These are phyloP conservation scores for Lamellibrachia columna DNA, from an alignment of 2,888 invertebrate species.

Conservation along the genomic window DNA sequence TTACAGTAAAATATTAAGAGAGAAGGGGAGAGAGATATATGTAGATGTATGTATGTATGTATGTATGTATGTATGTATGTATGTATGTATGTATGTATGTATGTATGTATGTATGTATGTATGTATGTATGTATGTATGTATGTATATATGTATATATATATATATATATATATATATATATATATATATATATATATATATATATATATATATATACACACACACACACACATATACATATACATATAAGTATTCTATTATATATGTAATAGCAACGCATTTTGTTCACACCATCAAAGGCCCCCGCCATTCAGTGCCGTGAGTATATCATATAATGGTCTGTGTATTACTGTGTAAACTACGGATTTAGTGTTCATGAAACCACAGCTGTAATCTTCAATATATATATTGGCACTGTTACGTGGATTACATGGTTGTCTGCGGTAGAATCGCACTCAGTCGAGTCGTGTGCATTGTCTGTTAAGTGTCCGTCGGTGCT, in stretches of 20 bases:
- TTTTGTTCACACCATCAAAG: not conserved
- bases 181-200: not conserved
- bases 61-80: too few species aligned
- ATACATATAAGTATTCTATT: too few species aligned
- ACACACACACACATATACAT: not conserved
- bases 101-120: not conserved
- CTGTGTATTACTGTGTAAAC: not conserved
- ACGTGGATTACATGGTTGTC: not conserved
- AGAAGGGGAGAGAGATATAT: not conserved
- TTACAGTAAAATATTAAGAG: not conserved
- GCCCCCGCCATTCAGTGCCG: not conserved
- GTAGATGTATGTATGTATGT: not conserved
- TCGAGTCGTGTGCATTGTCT: not conserved
- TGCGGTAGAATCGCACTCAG: not conserved
- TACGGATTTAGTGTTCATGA: not conserved
- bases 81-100: too few species aligned
- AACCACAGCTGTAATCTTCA: slow-evolving; percentile 1
- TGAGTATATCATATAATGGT: not conserved
- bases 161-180: not conserved
- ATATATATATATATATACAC: not conserved
- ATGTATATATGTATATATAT: not conserved
- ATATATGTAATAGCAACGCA: not conserved
- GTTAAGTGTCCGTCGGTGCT: not conserved
- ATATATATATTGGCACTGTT: not conserved
- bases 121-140: not conserved